phyloP scores from a whole-genome alignment of 2,797 vertebrate species.

The Hydrolagus colliei region DNA sequence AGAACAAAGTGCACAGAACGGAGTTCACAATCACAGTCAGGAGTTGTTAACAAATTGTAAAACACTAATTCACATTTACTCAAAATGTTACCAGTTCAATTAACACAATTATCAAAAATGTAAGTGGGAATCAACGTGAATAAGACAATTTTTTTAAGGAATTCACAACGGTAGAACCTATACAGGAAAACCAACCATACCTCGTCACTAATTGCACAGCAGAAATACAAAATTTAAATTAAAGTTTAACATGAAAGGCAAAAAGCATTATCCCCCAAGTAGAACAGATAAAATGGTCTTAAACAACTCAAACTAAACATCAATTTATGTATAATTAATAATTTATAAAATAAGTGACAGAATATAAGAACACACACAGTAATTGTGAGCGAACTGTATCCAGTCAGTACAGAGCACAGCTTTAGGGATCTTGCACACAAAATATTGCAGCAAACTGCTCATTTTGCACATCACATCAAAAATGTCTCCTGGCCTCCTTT shows the following conservation, averaged over 20 bases:
- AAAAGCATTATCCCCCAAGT: conserved; percentile 59
- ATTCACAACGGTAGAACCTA: conserved; percentile 55
- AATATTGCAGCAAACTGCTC: conserved; percentile 33
- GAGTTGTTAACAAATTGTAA: conserved; percentile 72
- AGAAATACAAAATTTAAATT: conserved; percentile 34
- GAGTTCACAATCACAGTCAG: conserved; percentile 76
- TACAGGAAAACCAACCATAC: conserved; percentile 20
- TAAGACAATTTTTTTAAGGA: conserved; percentile 70
- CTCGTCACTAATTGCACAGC: conserved; percentile 29
- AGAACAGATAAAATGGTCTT: conserved; percentile 59
- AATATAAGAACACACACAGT: conserved; percentile 50
- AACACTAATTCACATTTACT: conserved; percentile 47
- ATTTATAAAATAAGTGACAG: conserved; percentile 56
- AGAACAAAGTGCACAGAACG: conserved; percentile 75
- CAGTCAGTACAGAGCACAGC: conserved; percentile 43
- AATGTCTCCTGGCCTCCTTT: conserved; percentile 48
- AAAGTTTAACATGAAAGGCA: conserved; percentile 56
- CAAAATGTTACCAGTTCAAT: conserved; percentile 68
- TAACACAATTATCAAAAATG: conserved; percentile 57
- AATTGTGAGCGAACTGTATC: conserved; percentile 54
- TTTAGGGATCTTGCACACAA: conserved; percentile 52
- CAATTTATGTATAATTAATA: conserved; percentile 55
- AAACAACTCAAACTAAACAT: conserved; percentile 60
- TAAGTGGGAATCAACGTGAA: conserved; percentile 68
- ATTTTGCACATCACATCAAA: conserved; percentile 44